Evolutionary conservation across 1,140 invertebrate genomes (phyloP).

Genomic region (Drosophila jambulina): DNA sequence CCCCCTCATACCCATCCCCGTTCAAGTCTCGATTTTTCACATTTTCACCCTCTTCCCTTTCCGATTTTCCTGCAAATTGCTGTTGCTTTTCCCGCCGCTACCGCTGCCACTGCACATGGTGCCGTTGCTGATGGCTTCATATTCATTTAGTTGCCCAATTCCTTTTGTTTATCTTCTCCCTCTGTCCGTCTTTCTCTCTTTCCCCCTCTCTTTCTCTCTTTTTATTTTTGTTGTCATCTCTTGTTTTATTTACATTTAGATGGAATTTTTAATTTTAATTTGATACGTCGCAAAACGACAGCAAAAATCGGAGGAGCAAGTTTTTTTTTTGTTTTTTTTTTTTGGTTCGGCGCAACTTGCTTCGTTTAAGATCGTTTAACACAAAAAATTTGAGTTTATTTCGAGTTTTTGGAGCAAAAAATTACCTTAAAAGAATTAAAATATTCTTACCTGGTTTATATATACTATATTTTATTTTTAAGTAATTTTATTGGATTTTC

Average conservation of each 20-base stretch:
- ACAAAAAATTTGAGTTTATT: not conserved
- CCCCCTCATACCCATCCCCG: not conserved
- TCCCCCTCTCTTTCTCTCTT: not conserved
- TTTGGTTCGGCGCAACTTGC: not conserved
- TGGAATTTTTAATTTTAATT: conserved; percentile 70
- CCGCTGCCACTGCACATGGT: conserved; percentile 35
- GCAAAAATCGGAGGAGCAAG: conserved; percentile 9
- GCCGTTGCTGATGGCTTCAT: conserved; percentile 38
- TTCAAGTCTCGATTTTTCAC: conserved; percentile 16
- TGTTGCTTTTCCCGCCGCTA: conserved; percentile 13
- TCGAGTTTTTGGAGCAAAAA: not conserved
- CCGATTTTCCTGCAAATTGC: conserved; percentile 11
- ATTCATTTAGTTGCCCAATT: conserved; percentile 41
- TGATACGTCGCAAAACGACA: conserved; percentile 21
- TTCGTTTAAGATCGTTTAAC: not conserved
- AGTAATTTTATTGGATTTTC: not conserved
- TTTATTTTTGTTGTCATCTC: conserved; percentile 15
- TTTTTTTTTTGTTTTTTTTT: no score
- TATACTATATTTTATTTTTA: not conserved
- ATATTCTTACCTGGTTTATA: no score
- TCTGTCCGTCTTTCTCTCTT: conserved; percentile 1
- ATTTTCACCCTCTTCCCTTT: conserved; percentile 17
- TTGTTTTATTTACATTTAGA: conserved; percentile 59
- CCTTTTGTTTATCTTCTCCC: conserved; percentile 64
- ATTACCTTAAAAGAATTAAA: not conserved